Percentiles rank a stretch among this genome's conserved stretches.
phyloP scores from a whole-genome alignment of 2,888 invertebrate genomes.

The Pachymerium ferrugineum region DNA sequence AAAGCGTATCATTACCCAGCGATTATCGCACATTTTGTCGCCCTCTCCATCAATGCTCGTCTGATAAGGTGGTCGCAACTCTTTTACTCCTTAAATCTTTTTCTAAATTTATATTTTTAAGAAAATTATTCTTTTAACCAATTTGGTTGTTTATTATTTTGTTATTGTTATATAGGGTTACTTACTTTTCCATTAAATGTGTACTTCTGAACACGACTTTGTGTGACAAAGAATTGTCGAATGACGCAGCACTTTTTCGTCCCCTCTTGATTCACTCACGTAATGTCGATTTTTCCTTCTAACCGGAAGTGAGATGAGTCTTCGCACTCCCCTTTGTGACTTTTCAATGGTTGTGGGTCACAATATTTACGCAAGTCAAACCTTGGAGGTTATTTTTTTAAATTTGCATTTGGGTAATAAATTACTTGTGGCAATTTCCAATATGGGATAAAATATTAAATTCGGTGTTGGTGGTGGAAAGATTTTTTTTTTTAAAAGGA shows the following conservation, averaged over 20 bases:
- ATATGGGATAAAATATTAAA: no score
- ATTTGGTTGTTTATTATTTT: no score
- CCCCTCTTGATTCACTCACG: background rate
- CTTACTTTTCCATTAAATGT: no score
- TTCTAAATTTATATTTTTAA: background rate
- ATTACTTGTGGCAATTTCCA: background rate
- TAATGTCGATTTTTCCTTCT: background rate
- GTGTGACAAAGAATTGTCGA: background rate
- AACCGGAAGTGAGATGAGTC: background rate
- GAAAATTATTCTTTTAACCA: no score
- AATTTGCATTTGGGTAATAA: background rate
- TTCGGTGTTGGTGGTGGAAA: no score
- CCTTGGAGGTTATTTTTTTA: no score
- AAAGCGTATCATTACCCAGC: conserved; percentile 30
- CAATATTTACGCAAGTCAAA: background rate
- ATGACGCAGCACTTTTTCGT: background rate
- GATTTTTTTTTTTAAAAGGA: no score
- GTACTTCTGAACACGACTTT: no score
- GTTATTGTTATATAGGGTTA: no score
- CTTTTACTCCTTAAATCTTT: background rate
- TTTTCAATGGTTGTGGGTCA: background rate
- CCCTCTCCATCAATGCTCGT: conserved; percentile 19
- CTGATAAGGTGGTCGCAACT: conserved; percentile 24
- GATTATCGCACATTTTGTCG: conserved; percentile 31
- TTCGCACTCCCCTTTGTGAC: background rate